Percentiles rank a stretch among this genome's conserved stretches.
Evolutionary conservation across 2,797 vertebrate species (phyloP).

Genomic region (Chromobotia macracanthus): DNA sequence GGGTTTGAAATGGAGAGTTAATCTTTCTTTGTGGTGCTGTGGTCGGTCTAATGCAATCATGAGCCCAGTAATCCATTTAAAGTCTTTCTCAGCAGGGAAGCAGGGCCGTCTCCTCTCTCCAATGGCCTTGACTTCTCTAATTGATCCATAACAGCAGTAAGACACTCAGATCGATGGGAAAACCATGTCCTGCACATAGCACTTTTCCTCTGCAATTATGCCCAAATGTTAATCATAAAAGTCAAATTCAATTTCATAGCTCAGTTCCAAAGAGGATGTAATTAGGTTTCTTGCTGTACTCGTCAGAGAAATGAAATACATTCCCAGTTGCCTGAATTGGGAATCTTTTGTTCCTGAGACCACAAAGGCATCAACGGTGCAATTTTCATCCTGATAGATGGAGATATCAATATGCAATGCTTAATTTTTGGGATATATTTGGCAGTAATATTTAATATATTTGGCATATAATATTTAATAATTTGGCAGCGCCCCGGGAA

Average conservation of each 20-base stretch:
- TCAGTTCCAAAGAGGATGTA: slow-evolving; percentile 22
- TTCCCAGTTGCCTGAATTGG: not conserved
- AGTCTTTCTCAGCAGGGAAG: slow-evolving; percentile 47
- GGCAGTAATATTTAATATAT: too few species aligned
- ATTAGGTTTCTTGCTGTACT: slow-evolving; percentile 37
- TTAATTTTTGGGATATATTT: not conserved
- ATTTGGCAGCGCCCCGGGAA: too few species aligned
- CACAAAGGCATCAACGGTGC: not conserved
- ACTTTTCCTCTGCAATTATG: slow-evolving; percentile 43
- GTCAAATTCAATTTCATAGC: slow-evolving; percentile 48
- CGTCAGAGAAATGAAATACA: slow-evolving; percentile 3
- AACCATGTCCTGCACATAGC: slow-evolving; percentile 15
- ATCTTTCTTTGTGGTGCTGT: slow-evolving; percentile 30
- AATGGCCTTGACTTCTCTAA: slow-evolving; percentile 53
- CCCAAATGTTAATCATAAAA: slow-evolving; percentile 51
- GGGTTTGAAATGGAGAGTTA: slow-evolving; percentile 40
- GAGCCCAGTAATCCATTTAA: slow-evolving; percentile 47
- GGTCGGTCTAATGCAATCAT: slow-evolving; percentile 50
- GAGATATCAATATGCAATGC: not conserved
- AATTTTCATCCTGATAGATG: not conserved
- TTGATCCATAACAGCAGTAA: slow-evolving; percentile 47
- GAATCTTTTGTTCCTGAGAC: not conserved
- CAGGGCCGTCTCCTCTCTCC: slow-evolving; percentile 44
- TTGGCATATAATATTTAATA: too few species aligned
- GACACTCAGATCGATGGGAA: slow-evolving; percentile 37